Base-by-base conservation (phyloP, 2,797 vertebrate species). In the Molossus molossus region DNA sequence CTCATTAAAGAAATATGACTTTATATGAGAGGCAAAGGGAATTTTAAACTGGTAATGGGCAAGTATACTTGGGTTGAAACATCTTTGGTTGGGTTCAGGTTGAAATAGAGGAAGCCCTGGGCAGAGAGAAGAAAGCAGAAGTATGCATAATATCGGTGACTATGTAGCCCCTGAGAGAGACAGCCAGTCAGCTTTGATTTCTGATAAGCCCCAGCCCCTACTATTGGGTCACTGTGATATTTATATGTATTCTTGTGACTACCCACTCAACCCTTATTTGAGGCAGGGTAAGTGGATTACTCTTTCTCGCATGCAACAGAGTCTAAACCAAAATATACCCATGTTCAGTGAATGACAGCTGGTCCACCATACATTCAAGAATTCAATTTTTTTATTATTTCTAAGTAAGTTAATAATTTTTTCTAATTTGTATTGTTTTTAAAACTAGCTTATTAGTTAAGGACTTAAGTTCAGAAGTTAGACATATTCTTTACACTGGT, bases 371-470 rank as follows among this genome's bases (percentile, higher is more conserved):
- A 27, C 7, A 64, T 87, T 95, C 18, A 87, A 8, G 9, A 69
- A 72, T 73, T 58, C 25, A 10, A 58, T 79, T 3, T 70, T 70
- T 60, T 50, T 3, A 4, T 88, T 45, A 72, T 80, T 81, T 93
- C 27, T 85, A 75, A 94, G 69, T 69, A 57, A 93, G 11, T 23
- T 70, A 23, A 55, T 10, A 9, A 3, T 50, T 48, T 72, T 65
- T 5, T 29, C 25, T 91, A 18, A 9, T 84, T 75, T 62, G 37
- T 93, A 20, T 80, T 55, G 23, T 87, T 95, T 81, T 87, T 18
- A 91, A 15, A 12, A 82, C 64, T 37, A 33, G 15, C 25, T 87
- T 94, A 83, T n/a, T 76, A 55, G 73, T 76, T 65, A 87, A 84
- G 13, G 29, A 29, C 9, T 87, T 91, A 77, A 69, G 27, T 69